phyloP scores from a whole-genome alignment of 2,113 vertebrate genomes.

The Neodontobutis hainanensis region DNA sequence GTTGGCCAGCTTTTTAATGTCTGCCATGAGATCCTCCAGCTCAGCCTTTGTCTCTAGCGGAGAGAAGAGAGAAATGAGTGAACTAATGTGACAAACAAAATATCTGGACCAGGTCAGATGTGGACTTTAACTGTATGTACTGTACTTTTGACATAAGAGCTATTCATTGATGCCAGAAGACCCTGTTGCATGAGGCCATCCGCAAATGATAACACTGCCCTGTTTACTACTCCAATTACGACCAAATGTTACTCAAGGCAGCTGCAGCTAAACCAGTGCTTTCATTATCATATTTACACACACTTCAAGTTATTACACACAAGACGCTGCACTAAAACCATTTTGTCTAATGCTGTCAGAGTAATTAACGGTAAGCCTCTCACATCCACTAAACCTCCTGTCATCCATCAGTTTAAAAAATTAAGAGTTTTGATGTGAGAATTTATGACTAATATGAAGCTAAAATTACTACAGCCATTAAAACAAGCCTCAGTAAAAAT shows the following conservation, averaged over 20 bases:
- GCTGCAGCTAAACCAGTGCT: neutral
- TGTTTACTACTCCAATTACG: neutral
- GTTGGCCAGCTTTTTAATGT: constrained; percentile 97
- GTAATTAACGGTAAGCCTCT: neutral
- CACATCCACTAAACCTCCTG: neutral
- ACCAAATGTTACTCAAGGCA: constrained; percentile 1
- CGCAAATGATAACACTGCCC: too few relatives aligned
- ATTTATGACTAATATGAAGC: too few relatives aligned
- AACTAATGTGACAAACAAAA: too few relatives aligned
- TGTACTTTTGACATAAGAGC: too few relatives aligned
- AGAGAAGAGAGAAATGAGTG: constrained; percentile 13
- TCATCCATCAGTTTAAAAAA: neutral
- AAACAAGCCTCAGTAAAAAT: too few relatives aligned
- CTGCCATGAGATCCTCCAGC: constrained; percentile 93
- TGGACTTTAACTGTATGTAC: too few relatives aligned
- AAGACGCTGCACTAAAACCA: neutral
- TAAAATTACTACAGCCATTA: too few relatives aligned
- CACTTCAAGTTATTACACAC: neutral
- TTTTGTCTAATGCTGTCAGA: neutral
- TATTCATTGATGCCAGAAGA: too few relatives aligned
- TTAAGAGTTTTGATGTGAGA: too few relatives aligned
- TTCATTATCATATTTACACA: constrained; percentile 12
- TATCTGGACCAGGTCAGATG: neutral
- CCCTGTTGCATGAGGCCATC: too few relatives aligned
- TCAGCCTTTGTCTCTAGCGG: constrained; percentile 91